phyloP scores from a whole-genome alignment of 1,140 invertebrate genomes.

The Pogonognathellus flavescens region DNA sequence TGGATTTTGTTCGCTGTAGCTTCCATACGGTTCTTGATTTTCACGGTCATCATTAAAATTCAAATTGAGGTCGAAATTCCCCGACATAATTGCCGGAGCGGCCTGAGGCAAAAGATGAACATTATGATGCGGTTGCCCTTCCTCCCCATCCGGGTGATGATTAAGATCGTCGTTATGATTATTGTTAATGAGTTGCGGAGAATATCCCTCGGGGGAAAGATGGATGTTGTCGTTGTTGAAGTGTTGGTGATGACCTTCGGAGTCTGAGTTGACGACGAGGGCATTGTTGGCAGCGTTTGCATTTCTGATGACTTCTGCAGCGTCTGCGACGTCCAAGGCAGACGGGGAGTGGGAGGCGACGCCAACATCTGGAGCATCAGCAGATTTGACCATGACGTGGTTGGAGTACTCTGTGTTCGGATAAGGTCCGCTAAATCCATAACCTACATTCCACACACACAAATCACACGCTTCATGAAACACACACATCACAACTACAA shows the following conservation, averaged over 20 bases:
- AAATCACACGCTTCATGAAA: background rate
- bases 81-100: background rate
- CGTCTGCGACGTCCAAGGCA: constrained; percentile 37
- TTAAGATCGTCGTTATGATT: too few relatives aligned
- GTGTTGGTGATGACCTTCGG: background rate
- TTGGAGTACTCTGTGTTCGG: constrained; percentile 58
- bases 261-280: background rate
- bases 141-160: too few relatives aligned
- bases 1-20: constrained; percentile 27
- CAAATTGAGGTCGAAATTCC: constrained; percentile 56
- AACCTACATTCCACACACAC: constrained; percentile 32
- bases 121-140: too few relatives aligned
- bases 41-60: constrained; percentile 39
- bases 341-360: background rate
- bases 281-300: background rate
- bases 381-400: background rate
- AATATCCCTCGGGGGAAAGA: background rate
- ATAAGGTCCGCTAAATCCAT: constrained; percentile 56
- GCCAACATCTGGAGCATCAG: constrained; percentile 16
- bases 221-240: background rate
- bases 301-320: constrained; percentile 43
- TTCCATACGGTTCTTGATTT: background rate
- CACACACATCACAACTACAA: background rate
- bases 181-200: too few relatives aligned
- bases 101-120: background rate